Evolutionary conservation across 2,113 vertebrate genomes (phyloP), one percentile per base, ranked within the genome.

Genomic region (Myiagra hebetior): DNA sequence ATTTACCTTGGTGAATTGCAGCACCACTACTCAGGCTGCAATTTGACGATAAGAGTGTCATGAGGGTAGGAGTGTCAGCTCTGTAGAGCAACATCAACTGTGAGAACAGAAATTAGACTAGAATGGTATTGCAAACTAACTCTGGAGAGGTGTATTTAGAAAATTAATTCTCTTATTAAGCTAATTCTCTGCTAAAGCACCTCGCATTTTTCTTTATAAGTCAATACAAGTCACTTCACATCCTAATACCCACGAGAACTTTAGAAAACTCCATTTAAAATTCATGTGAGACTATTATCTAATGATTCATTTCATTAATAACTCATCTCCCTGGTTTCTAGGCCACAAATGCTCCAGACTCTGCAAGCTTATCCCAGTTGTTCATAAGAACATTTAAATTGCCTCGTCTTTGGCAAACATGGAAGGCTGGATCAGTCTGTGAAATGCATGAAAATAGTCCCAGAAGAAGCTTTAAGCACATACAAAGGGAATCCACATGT

Each of bases 301-400:
- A 88, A 84, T 89, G 85, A 88, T 86, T 84, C 4, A 53, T 93
- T 93, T 96, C 64, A 94, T 93, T 92, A 96, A 84, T 89, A 93
- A 91, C 68, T 92, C 1, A 2, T 63, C 39, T 72, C 35, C 15
- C 76, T 75, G 22, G 50, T 92, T 96, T 92, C 79, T 93, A 78
- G 41, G 75, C 47, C 72, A 86, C 39, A 81, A 74, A 44, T 19
- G 7, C 56, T 91, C 39, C 82, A 77, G 56, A 56, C 22, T 62
- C 55, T 60, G 47, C 68, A 90, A 80, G 22, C 28, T 83, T 93
- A 90, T 73, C 41, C 24, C 37, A 20, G 5, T 60, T 50, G 26
- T 60, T 88, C 46, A 7, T 31, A 59, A 73, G 87, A 72, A 86
- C 19, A 44, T 75, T 96, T 94, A 93, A 72, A 89, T 84, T 89